Conservation (phyloP, 2,797 vertebrate species). For the Hephaestus fuliginosus region DNA sequence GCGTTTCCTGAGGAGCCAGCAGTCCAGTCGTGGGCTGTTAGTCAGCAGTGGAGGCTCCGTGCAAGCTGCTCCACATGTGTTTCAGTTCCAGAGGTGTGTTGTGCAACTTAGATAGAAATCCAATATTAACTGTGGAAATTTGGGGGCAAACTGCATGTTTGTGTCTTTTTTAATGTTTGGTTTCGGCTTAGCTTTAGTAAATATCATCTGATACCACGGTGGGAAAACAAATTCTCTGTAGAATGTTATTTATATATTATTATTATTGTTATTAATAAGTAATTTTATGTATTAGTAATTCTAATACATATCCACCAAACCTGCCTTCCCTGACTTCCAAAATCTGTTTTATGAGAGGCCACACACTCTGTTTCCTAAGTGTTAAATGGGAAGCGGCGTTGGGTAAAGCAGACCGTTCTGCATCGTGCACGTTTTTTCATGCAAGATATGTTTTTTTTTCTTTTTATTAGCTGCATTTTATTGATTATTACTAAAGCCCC, state of each 20-base stretch:
- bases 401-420: neutral
- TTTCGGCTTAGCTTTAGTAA: neutral
- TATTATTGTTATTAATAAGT: no score
- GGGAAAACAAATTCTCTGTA: neutral
- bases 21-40: slow-evolving; percentile 2
- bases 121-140: neutral
- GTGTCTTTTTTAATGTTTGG: neutral
- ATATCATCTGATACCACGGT: neutral
- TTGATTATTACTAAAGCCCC: neutral
- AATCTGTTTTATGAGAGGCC: neutral
- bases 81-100: slow-evolving; percentile 4
- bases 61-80: slow-evolving; percentile 1
- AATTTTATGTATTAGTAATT: neutral
- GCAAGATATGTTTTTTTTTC: neutral
- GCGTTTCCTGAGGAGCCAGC: neutral
- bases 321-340: neutral
- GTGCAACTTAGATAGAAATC: slow-evolving; percentile 11
- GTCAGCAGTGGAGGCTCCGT: neutral
- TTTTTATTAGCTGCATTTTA: neutral
- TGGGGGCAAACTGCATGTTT: neutral
- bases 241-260: no score
- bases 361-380: neutral
- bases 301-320: neutral
- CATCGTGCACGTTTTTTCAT: neutral
- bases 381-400: no score